Percentiles rank a stretch among this genome's conserved stretches.
phyloP scores from a whole-genome alignment of 2,888 invertebrate species.

The Torymus aiolomorphi region DNA sequence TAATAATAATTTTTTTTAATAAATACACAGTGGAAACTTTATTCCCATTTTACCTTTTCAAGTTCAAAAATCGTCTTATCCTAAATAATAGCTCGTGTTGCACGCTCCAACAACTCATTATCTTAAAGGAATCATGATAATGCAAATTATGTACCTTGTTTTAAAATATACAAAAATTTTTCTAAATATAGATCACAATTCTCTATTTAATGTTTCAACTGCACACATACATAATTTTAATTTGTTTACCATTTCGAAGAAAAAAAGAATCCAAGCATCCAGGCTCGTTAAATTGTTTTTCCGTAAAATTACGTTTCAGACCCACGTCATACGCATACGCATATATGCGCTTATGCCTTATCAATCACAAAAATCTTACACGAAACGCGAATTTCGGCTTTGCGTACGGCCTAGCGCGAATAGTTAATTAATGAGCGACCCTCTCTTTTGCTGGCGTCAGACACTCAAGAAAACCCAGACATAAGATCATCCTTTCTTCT shows the following conservation, averaged over 20 bases:
- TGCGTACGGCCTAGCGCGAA: constrained; percentile 23
- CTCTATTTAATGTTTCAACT: not conserved
- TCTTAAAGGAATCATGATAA: not conserved
- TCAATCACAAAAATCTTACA: constrained; percentile 33
- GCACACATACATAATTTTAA: constrained; percentile 12
- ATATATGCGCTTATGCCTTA: constrained; percentile 1
- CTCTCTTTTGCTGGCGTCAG: constrained; percentile 36
- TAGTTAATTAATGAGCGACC: constrained; percentile 52
- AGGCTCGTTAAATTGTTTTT: constrained; percentile 45
- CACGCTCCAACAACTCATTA: not conserved
- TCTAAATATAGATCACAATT: constrained; percentile 16
- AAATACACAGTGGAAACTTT: constrained; percentile 1
- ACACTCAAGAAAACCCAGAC: constrained; percentile 15
- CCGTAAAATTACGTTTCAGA: constrained; percentile 42
- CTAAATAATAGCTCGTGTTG: not conserved
- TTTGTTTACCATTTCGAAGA: constrained; percentile 43
- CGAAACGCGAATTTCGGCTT: constrained; percentile 31
- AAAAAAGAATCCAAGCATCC: not conserved
- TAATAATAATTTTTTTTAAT: not conserved
- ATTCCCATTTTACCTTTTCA: constrained; percentile 1
- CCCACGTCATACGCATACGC: constrained; percentile 9
- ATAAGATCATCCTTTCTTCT: constrained; percentile 2
- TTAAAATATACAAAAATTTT: not conserved
- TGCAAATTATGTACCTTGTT: constrained; percentile 2
- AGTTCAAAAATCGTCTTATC: constrained; percentile 6